Base-by-base conservation (phyloP, 2,797 vertebrate species). In the Sylvilagus floridanus region DNA sequence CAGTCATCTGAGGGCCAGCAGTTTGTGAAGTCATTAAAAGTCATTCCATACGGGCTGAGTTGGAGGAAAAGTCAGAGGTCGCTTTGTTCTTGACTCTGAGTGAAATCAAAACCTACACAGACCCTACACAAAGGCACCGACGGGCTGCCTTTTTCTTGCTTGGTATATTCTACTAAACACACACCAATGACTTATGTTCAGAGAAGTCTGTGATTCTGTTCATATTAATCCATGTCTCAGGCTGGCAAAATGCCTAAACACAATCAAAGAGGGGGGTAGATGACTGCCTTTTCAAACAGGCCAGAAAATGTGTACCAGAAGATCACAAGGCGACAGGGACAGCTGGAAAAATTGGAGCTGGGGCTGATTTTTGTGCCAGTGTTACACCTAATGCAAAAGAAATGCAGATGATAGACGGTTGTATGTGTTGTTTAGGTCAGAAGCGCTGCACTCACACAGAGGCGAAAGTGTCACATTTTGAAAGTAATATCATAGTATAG, bases 341-440 rank as follows among this genome's bases (percentile, higher is more conserved):
- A 98, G 98, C 98, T 98, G 98, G 98, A 98, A 98, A 98, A 98
- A 97, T 98, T 98, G 97, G 97, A 98, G 97, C 98, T 62, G 78
- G 90, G 95, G 96, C 97, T 11, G 62, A 97, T 98, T 98, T 98
- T 97, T 95, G 95, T 97, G 98, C 98, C 97, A 98, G 97, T 94
- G 96, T 96, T 97, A 97, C 96, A 98, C 97, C 98, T 98, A 98
- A 98, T 97, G 97, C 97, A 88, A 96, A 97, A 97, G 93, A 97
- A 98, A 98, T 98, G 97, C 95, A 96, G 97, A 97, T 93, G 97
- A 96, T 91, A 94, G 96, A 97, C 91, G 62, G 95, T 95, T 98
- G 77, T 97, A 97, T 89, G 96, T 88, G 90, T 92, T 96, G 93
- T 94, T 98, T 83, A 96, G 95, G 72, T 97, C 82, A 24, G 3